Evolutionary conservation across 35 echinoderm and acorn worm genomes (phyloP).

Genomic region (Apostichopus japonicus): DNA sequence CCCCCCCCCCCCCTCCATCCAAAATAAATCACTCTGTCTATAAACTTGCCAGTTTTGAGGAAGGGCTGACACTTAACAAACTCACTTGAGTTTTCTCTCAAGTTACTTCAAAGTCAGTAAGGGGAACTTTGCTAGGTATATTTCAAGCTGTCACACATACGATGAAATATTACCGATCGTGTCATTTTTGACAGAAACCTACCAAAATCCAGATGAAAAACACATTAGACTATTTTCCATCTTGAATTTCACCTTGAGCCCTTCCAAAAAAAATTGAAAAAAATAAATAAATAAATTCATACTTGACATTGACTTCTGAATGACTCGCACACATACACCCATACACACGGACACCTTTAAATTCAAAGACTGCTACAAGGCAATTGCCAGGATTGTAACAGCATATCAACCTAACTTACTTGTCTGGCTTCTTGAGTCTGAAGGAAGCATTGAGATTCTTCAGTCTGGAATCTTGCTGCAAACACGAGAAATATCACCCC

Average conservation of each 20-base stretch:
- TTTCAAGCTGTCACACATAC: too few species aligned
- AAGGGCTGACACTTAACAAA: too few species aligned
- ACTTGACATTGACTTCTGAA: not conserved
- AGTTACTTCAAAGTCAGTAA: too few species aligned
- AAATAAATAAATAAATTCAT: not conserved
- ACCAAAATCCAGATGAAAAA: too few species aligned
- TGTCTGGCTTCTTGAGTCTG: slow-evolving; percentile 95
- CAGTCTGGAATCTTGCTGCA: slow-evolving; percentile 93
- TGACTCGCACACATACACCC: not conserved
- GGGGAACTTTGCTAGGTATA: too few species aligned
- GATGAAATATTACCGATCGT: too few species aligned
- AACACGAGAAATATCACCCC: not conserved
- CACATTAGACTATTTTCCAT: too few species aligned
- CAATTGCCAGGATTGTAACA: not conserved
- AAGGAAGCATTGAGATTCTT: slow-evolving; percentile 95
- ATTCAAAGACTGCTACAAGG: not conserved
- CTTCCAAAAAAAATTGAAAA: not conserved
- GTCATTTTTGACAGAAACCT: too few species aligned
- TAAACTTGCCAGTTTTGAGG: too few species aligned
- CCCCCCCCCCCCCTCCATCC: too few species aligned
- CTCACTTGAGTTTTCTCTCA: too few species aligned
- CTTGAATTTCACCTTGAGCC: not conserved
- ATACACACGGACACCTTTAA: not conserved
- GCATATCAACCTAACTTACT: slow-evolving; percentile 35
- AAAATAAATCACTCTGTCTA: too few species aligned